A percentile compares a stretch with the other conserved stretches of the same genome.
Conservation (phyloP, 2,113 vertebrate species). For the Engystomops pustulosus region DNA sequence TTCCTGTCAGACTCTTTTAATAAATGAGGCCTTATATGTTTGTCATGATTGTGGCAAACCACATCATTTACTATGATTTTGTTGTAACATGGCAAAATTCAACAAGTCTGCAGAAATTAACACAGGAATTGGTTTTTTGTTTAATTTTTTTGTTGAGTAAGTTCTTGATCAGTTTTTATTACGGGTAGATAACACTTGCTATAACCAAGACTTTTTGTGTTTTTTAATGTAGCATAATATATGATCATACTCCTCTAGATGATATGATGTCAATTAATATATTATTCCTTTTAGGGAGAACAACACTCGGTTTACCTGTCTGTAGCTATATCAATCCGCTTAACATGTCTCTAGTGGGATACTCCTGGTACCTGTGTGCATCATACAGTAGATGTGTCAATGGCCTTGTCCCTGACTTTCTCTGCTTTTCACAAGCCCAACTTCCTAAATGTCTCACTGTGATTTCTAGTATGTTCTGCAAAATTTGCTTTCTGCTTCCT, state of each 20-base stretch:
- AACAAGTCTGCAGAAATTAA: no score
- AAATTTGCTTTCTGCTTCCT: constrained; percentile 29
- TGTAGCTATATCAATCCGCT: background rate
- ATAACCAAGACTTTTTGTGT: background rate
- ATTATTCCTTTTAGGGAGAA: background rate
- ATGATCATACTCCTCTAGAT: background rate
- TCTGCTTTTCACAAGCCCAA: background rate
- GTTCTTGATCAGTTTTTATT: no score
- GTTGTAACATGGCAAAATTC: no score
- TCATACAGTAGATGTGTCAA: background rate
- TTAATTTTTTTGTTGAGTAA: no score
- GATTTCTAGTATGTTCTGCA: constrained; percentile 30
- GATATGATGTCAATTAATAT: background rate
- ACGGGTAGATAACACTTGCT: no score
- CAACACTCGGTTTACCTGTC: background rate
- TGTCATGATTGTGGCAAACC: no score
- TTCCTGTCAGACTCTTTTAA: no score
- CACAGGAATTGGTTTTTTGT: no score
- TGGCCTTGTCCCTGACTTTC: background rate
- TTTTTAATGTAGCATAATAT: no score
- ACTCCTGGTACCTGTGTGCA: background rate
- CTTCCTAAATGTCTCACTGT: constrained; percentile 18
- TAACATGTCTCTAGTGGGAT: background rate
- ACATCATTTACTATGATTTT: no score
- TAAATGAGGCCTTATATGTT: no score